These are phyloP conservation scores for Tortricodes alternella DNA, from an alignment of 2,888 invertebrate species.

Conservation along the genomic window DNA sequence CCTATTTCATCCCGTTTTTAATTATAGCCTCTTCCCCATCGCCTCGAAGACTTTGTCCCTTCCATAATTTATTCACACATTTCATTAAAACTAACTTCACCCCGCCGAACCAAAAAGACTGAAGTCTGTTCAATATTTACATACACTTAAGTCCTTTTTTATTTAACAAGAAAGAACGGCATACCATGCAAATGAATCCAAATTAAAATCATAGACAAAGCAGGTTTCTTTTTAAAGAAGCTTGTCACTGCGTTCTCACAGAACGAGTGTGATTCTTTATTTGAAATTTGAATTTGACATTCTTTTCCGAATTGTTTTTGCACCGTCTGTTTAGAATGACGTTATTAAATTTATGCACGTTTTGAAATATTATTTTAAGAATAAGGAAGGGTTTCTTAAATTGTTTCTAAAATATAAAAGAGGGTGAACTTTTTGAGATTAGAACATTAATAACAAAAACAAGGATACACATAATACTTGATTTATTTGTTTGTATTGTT, in stretches of 20 bases:
- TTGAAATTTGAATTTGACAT: constrained; percentile 41
- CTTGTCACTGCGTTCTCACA: constrained; percentile 74
- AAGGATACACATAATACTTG: too few species aligned
- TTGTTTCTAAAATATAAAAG: background rate
- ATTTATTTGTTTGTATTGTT: too few species aligned
- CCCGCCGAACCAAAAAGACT: background rate
- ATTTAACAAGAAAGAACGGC: constrained; percentile 41
- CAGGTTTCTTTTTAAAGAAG: constrained; percentile 49
- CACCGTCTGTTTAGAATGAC: constrained; percentile 13
- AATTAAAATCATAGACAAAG: constrained; percentile 74
- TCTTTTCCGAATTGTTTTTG: constrained; percentile 31
- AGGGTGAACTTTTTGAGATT: too few species aligned
- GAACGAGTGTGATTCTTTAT: constrained; percentile 50
- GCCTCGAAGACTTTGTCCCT: constrained; percentile 71
- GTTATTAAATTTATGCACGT: constrained; percentile 22
- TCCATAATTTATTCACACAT: constrained; percentile 74
- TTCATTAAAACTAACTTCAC: constrained; percentile 63
- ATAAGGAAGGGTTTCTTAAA: constrained; percentile 5
- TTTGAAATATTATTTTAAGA: constrained; percentile 24
- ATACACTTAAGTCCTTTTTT: constrained; percentile 1
- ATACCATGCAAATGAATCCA: constrained; percentile 66
- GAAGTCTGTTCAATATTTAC: background rate
- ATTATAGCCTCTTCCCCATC: constrained; percentile 71
- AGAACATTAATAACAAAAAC: too few species aligned
- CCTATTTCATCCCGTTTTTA: constrained; percentile 58